Evolutionary conservation across 2,888 invertebrate species (phyloP), one percentile per base, ranked within the genome.

Genomic region (Aspidiotus destructor): DNA sequence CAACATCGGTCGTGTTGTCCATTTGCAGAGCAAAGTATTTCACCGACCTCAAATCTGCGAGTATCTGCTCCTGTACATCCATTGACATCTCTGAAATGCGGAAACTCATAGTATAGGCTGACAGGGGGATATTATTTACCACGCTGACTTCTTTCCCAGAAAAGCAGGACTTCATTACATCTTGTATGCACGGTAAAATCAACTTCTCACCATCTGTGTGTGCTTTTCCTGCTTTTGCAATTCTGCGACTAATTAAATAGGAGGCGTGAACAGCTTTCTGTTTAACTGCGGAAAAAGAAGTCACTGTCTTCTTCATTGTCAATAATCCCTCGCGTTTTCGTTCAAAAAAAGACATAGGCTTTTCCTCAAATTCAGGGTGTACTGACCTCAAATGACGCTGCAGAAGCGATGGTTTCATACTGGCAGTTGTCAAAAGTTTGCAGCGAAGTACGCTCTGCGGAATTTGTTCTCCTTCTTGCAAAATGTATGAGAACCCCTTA

Each of bases 351-450:
- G 40, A 42, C 55, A 65, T 65, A 3, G 65, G 65, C 40, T 65
- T 58, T n/a, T 65, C 44, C 44, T 58, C 58, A 60, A 69, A 71
- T 70, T 68, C 55, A 63, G 62, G 60, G 72, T 74, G 72, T 64
- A 70, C 68, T 54, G 71, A 68, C 71, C 69, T 64, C 44, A 70
- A 63, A 70, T 72, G 72, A 57, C 73, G 52, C 71, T 70, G 69
- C 52, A 73, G 69, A 72, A 73, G 72, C 61, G 70, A 68, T 69
- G 72, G 73, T 70, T 73, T 73, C 72, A 74, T 73, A 60, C 72
- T 73, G 61, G 9, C 9, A 48, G 9, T 48, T 48, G 48, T 10
- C 11, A 48, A 71, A 58, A 70, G 13, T 73, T 73, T 72, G 62
- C 70, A 67, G 62, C 72, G 73, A 62, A 74, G 71, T 41, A 73